phyloP scores from a whole-genome alignment of 2,113 vertebrate species.

The Strigops habroptila region DNA sequence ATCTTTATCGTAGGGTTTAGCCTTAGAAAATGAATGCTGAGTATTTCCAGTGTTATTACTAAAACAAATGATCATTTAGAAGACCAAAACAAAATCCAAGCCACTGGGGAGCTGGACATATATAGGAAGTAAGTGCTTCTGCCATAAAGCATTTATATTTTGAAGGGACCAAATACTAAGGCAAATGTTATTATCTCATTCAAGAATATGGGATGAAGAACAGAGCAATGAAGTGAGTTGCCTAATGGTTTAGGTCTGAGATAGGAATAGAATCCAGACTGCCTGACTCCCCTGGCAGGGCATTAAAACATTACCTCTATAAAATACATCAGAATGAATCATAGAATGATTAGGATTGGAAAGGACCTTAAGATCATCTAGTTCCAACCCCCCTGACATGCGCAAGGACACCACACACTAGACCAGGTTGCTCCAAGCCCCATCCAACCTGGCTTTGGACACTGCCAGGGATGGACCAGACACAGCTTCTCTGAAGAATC shows the following conservation, averaged over 20 bases:
- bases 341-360: not conserved
- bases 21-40: not conserved
- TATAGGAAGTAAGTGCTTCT: not conserved
- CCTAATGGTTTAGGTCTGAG: not conserved
- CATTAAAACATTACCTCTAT: not conserved
- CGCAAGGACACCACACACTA: not conserved
- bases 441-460: not conserved
- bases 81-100: not conserved
- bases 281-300: not conserved
- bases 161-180: not conserved
- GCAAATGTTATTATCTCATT: not conserved
- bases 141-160: not conserved
- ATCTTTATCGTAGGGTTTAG: not conserved
- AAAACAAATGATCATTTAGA: not conserved
- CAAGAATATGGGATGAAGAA: constrained; percentile 3
- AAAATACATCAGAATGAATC: not conserved
- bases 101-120: not conserved
- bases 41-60: not conserved
- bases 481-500: no score
- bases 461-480: no score
- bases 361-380: not conserved
- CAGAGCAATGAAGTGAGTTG: not conserved
- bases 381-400: not conserved
- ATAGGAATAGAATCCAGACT: not conserved
- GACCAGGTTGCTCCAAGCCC: not conserved